These are phyloP conservation scores for Argyresthia albistria DNA, from an alignment of 2,888 invertebrate genomes.

Conservation along the genomic window DNA sequence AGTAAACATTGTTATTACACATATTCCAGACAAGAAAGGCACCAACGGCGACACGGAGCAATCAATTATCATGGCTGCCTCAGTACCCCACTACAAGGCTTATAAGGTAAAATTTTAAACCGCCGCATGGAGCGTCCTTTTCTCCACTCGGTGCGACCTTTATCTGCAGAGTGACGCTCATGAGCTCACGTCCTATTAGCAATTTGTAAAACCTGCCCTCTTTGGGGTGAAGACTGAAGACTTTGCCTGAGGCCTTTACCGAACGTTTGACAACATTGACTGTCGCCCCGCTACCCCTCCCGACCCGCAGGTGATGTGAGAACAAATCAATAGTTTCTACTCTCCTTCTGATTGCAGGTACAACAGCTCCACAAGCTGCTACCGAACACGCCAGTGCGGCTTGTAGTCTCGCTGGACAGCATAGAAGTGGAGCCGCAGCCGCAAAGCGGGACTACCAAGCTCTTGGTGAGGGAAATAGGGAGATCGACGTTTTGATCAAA, in stretches of 20 bases:
- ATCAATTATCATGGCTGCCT: background rate
- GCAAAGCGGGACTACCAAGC: conserved; percentile 72
- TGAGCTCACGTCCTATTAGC: conserved; percentile 82
- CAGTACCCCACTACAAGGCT: background rate
- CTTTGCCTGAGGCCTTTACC: too few species aligned
- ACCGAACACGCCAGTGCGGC: conserved; percentile 86
- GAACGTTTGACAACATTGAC: too few species aligned
- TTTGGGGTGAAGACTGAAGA: too few species aligned
- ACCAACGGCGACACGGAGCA: conserved; percentile 63
- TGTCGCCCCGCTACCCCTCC: too few species aligned
- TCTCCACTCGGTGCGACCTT: too few species aligned
- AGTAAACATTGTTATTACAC: background rate
- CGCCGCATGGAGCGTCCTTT: too few species aligned
- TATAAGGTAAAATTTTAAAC: background rate
- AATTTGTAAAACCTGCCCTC: too few species aligned
- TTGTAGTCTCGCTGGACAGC: conserved; percentile 91
- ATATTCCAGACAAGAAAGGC: conserved; percentile 20
- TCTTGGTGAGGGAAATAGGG: conserved; percentile 64
- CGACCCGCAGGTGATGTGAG: too few species aligned
- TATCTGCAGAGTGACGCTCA: too few species aligned
- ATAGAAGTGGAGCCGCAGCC: conserved; percentile 89
- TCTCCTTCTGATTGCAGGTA: conserved; percentile 55
- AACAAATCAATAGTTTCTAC: too few species aligned
- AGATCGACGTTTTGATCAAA: too few species aligned
- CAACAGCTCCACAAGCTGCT: conserved; percentile 85